A percentile compares a stretch with the other conserved stretches of the same genome.
Conservation (phyloP, 2,113 vertebrate genomes). For the Zosterops hypoxanthus region DNA sequence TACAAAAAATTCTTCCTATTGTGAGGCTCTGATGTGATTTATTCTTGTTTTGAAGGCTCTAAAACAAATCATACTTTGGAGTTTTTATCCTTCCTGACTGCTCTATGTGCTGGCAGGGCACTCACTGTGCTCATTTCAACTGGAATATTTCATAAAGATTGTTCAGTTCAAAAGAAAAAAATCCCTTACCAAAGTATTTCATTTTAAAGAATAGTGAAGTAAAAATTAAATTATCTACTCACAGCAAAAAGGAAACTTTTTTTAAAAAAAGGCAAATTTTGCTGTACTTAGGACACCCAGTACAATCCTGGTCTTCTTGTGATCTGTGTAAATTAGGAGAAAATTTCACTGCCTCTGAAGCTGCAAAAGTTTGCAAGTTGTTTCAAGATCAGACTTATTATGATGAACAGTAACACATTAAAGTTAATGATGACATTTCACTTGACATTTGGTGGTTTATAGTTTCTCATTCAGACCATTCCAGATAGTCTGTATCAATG, state of each 20-base stretch:
- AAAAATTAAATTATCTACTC: background rate
- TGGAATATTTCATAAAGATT: background rate
- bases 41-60: background rate
- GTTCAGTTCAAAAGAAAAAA: background rate
- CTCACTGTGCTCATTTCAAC: background rate
- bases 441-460: constrained; percentile 44
- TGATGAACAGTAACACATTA: constrained; percentile 20
- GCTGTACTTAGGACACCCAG: background rate
- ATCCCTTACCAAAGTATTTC: background rate
- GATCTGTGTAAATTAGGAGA: background rate
- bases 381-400: constrained; percentile 29
- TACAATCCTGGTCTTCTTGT: background rate
- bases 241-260: background rate
- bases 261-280: background rate
- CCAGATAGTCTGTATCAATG: constrained; percentile 15
- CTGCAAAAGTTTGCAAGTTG: background rate
- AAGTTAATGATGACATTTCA: constrained; percentile 58
- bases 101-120: background rate
- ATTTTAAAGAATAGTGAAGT: background rate
- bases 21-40: background rate
- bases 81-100: background rate
- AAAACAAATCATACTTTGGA: background rate
- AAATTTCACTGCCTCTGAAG: background rate
- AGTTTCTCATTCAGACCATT: constrained; percentile 29
- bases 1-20: background rate